Base-by-base conservation (phyloP, 2,113 vertebrate species). In the Campylomormyrus numenius region DNA sequence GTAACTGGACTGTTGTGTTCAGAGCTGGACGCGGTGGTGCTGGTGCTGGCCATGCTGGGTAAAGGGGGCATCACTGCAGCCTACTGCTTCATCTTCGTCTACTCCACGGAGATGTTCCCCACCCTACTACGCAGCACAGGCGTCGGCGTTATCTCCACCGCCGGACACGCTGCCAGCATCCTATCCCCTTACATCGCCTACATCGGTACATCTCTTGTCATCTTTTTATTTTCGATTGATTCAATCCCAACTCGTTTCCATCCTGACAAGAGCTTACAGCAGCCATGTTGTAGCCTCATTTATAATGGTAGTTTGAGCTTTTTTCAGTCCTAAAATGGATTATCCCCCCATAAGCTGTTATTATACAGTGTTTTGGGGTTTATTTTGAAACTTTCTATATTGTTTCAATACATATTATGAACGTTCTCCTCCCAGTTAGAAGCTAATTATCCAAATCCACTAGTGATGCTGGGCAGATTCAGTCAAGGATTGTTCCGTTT, bases 41-140 rank as follows among this genome's bases (percentile, higher is more conserved):
- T 92, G 35, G 89, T 84, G 0, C 58, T 95, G 27, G 92, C 87
- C 46, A 89, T 95, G 52, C 1, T 90, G 27, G 95, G 92, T 21
- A 94, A 92, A 87, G 84, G 91, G 2, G 94, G 92, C 39, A 49
- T 88, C 39, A 88, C 92, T 0, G 90, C 89, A 13, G 91, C 92
- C 39, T 92, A 85, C 49, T 50, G 89, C 17, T 88, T 92, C 48
- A 66, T 92, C 10, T 92, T 89, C n/a, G 5, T 90, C 21, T 91
- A 89, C 8, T 27, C 87, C 56, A 84, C 48, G 4, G 92, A 92
- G 70, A 89, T 92, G 11, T 92, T 90, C 85, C 92, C 92, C 50
- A 92, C 92, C 6, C 84, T 91, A 5, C 62, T 92, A 7, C 85
- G 92, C 1, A 90, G 88, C 56, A 90, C 91, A 85, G 92, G 91